These are phyloP conservation scores for Dugesia japonica DNA, from an alignment of 2,888 invertebrate genomes.

Conservation along the genomic window DNA sequence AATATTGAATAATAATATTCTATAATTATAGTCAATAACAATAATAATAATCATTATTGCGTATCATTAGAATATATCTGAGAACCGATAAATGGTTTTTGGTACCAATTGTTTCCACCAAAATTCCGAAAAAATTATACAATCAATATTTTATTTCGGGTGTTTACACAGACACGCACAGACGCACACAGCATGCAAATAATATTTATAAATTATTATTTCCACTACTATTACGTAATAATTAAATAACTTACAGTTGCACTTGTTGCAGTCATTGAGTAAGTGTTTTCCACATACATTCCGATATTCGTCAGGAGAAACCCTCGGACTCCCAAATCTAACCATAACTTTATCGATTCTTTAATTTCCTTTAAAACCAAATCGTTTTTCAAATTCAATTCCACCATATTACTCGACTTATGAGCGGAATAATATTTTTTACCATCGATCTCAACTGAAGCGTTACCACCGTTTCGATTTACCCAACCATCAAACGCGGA, in stretches of 20 bases:
- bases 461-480: background rate
- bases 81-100: background rate
- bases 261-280: too few relatives aligned
- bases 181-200: too few relatives aligned
- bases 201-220: too few relatives aligned
- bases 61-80: background rate
- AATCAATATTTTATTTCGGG: too few relatives aligned
- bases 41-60: background rate
- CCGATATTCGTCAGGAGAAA: background rate
- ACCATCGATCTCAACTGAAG: background rate
- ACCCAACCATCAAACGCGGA: background rate
- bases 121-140: too few relatives aligned
- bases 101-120: too few relatives aligned
- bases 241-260: too few relatives aligned
- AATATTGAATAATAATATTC: too few relatives aligned
- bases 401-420: background rate
- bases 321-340: background rate
- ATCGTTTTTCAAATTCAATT: background rate
- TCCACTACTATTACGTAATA: too few relatives aligned
- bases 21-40: background rate
- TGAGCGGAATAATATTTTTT: background rate
- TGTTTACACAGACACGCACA: too few relatives aligned
- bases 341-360: background rate
- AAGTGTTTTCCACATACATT: slow-evolving; percentile 17
- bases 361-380: background rate